Base-by-base conservation (phyloP, 2,888 invertebrate genomes). In the Drosophila tanythrix region DNA sequence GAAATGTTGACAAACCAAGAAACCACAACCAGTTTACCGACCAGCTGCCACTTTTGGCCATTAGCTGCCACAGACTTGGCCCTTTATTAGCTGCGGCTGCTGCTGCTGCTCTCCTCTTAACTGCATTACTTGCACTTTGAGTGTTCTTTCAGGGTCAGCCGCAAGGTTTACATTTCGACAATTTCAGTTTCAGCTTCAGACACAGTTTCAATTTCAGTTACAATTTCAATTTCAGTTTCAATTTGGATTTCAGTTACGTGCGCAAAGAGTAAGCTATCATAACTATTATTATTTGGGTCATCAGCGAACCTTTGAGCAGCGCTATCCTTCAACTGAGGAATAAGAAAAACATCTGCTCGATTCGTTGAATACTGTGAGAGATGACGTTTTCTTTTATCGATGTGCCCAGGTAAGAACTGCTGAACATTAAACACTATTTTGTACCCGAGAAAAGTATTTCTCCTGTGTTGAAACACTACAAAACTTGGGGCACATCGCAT, bases 51-150 rank as follows among this genome's bases (percentile, higher is more conserved):
- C 57, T 51, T 33, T 65, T 27, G 60, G 53, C 64, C 55, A 76
- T 76, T 72, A 63, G 72, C 36, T 21, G 55, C 11, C 51, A 38
- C 25, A 57, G 38, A 33, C n/a, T 7, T 59, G 59, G 58, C 64
- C 67, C 72, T 70, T 66, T 72, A 66, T 66, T 69, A 36, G 68
- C 51, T 51, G 36, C 69, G 60, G 67, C 31, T 21, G 52, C 21
- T 52, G 48, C 35, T 51, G 40, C 70, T 68, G 69, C n/a, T 29
- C 51, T 57, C 61, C 61, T 48, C 51, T 69, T 55, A 46, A 43
- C 50, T 89, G 88, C 85, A 89, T 89, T 89, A 89, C 89, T 88
- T 87, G 87, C 87, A 87, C 63, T 89, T 84, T 82, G 57, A 62
- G 68, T 72, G 58, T 46, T 70, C 62, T 69, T 75, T 80, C 89